phyloP scores from a whole-genome alignment of 2,888 invertebrate genomes.

The Drosophila borborema region DNA sequence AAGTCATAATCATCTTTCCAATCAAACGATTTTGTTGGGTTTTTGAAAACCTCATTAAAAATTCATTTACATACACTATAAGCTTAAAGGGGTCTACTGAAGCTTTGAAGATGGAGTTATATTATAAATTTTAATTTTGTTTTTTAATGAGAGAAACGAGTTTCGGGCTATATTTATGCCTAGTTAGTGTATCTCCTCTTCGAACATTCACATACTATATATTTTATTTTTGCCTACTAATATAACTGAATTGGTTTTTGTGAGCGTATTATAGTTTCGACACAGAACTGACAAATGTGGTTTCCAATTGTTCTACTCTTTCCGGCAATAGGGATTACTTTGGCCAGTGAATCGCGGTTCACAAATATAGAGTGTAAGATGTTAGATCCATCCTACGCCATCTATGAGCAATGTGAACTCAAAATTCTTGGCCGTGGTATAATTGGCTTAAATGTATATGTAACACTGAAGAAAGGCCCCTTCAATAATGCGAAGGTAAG shows the following conservation, averaged over 20 bases:
- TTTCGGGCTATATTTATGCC: too few species aligned
- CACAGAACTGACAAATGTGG: neutral
- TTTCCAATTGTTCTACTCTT: neutral
- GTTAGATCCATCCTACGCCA: conserved; percentile 2
- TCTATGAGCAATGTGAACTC: conserved; percentile 10
- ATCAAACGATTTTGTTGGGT: neutral
- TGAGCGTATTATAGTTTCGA: neutral
- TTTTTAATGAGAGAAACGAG: too few species aligned
- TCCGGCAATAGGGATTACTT: neutral
- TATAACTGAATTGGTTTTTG: neutral
- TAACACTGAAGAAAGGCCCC: neutral
- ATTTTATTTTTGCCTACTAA: neutral
- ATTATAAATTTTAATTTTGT: too few species aligned
- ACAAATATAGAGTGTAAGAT: conserved; percentile 27
- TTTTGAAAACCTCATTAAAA: neutral
- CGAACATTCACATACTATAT: neutral
- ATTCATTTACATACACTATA: neutral
- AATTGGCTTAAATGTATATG: conserved; percentile 9
- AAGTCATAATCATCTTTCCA: neutral
- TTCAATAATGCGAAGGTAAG: conserved; percentile 7
- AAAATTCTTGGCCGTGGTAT: conserved; percentile 29
- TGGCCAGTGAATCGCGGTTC: neutral
- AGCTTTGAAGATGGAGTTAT: too few species aligned
- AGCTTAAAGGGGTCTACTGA: too few species aligned
- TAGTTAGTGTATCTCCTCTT: neutral